Base-by-base conservation (phyloP, 2,113 vertebrate species). In the Cyprinodon brontotheroides region DNA sequence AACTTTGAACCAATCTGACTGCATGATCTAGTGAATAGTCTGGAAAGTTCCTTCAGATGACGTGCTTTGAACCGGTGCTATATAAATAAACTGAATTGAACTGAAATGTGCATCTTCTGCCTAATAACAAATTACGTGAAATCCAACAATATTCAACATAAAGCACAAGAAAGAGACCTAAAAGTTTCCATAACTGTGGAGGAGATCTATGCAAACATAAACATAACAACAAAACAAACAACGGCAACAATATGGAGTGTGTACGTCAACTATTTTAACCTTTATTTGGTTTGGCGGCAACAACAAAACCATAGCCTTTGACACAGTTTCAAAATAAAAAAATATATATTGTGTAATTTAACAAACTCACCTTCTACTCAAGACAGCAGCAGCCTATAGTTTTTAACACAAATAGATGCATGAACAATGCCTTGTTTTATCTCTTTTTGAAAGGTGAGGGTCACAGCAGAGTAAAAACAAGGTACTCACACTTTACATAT, bases 301-400 rank as follows among this genome's bases (percentile, higher is more conserved):
- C 91, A 94, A 88, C 87, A 92, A 93, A 91, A 92, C 83, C 84
- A 91, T 80, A 89, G 80, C 83, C 68, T 91, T 87, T 89, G 84
- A 93, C 93, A 91, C 91, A 90, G 88, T 89, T 70, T 91, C 7
- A 87, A 94, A 92, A 90, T 93, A 94, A 94, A 92, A 94, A 92
- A 91, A 92, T 93, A 93, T 82, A 93, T 87, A 91, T 68, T 93
- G 84, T 91, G 73, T 87, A 80, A 78, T 85, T 82, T 74, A 86
- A 86, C 77, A 87, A 83, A 84, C 78, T 84, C 85, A 47, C 85
- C 72, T 89, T 79, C 85, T 87, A 89, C 71, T 83, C 68, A 83
- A 88, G 92, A 87, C 86, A 82, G 77, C 79, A 90, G 85, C 83
- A 92, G 89, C 84, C 84, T 85, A 93, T 15, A 59, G 20, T 22